Evolutionary conservation across 2,888 invertebrate genomes (phyloP).

Genomic region (Zeuzera pyrina): DNA sequence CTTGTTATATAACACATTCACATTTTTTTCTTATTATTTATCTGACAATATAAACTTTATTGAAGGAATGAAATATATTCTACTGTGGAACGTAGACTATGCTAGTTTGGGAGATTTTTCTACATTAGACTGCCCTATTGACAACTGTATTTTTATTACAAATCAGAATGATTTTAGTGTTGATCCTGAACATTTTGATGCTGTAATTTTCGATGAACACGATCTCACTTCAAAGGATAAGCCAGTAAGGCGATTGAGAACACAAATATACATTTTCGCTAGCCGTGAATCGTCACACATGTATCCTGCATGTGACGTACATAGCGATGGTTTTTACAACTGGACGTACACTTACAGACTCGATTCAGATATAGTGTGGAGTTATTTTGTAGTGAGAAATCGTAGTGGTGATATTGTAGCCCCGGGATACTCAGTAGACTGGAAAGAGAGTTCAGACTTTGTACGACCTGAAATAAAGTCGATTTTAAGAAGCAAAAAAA

Average conservation of each 20-base stretch:
- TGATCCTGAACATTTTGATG: conserved; percentile 27
- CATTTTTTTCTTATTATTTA: no score
- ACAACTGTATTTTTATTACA: conserved; percentile 29
- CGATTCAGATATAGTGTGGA: conserved; percentile 42
- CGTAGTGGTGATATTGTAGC: conserved; percentile 26
- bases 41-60: no score
- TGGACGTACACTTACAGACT: conserved; percentile 45
- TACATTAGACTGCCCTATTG: conserved; percentile 24
- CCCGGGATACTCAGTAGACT: conserved; percentile 24
- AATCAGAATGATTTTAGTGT: conserved; percentile 21
- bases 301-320: conserved; percentile 33
- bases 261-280: conserved; percentile 35
- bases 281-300: conserved; percentile 30
- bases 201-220: conserved; percentile 28
- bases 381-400: conserved; percentile 34
- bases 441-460: conserved; percentile 18
- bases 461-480: conserved; percentile 20
- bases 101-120: no score
- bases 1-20: no score
- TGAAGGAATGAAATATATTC: no score
- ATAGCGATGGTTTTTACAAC: conserved; percentile 39
- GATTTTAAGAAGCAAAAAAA: conserved; percentile 29
- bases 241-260: conserved; percentile 19
- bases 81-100: no score
- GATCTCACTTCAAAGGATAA: conserved; percentile 15